These are phyloP conservation scores for Hephaestus fuliginosus DNA, from an alignment of 2,797 vertebrate species.

Conservation along the genomic window DNA sequence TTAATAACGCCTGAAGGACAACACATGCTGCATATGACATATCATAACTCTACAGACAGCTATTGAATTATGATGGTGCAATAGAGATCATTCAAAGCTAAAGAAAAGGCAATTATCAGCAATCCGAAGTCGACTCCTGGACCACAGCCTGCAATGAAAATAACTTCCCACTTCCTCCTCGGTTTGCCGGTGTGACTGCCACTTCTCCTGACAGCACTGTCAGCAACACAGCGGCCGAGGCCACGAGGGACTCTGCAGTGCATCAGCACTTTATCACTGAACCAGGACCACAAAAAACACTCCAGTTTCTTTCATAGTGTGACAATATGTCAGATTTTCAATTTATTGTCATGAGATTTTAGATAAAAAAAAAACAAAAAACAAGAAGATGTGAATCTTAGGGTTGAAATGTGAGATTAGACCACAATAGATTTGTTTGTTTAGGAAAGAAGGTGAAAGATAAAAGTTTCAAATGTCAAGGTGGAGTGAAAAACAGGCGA, in stretches of 20 bases:
- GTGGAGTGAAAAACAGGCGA: neutral
- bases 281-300: neutral
- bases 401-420: constrained; percentile 2
- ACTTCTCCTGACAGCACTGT: constrained; percentile 3
- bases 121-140: neutral
- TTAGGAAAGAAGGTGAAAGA: neutral
- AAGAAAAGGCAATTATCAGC: too few relatives aligned
- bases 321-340: constrained; percentile 5
- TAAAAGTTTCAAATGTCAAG: neutral
- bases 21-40: neutral
- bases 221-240: constrained; percentile 10
- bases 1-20: neutral
- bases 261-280: constrained; percentile 17
- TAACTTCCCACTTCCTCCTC: neutral
- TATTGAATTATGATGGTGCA: neutral
- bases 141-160: neutral
- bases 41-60: neutral
- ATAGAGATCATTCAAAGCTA: neutral
- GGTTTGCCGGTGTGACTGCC: neutral
- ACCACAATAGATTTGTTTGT: neutral
- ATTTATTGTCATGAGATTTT: neutral
- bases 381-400: neutral
- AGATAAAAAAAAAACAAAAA: neutral
- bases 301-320: neutral
- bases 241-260: neutral